A percentile compares a stretch with the other conserved stretches of the same genome.
Conservation (phyloP, 2,113 vertebrate genomes). For the Taurulus bubalis region DNA sequence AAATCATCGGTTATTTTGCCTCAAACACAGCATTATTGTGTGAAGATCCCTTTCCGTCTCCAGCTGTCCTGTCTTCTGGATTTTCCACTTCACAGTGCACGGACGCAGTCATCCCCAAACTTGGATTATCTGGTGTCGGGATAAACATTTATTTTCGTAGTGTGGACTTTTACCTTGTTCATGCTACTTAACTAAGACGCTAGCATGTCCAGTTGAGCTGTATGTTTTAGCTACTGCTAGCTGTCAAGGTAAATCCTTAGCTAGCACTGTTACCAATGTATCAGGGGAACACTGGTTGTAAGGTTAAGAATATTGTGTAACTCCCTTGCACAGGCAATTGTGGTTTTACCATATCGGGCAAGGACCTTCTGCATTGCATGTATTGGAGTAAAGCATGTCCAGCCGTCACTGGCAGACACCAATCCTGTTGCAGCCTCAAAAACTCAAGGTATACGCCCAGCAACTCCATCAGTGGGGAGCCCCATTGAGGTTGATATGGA, state of each 20-base stretch:
- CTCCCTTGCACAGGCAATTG: background rate
- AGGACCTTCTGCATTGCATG: background rate
- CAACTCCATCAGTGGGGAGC: background rate
- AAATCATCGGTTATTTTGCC: background rate
- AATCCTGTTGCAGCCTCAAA: background rate
- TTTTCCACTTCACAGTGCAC: background rate
- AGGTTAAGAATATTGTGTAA: background rate
- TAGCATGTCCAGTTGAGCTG: background rate
- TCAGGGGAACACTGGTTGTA: background rate
- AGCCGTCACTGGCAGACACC: background rate
- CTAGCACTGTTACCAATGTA: background rate
- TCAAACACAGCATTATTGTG: background rate
- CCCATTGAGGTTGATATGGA: background rate
- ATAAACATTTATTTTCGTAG: background rate
- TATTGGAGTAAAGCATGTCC: background rate
- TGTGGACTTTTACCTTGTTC: background rate
- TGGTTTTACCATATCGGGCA: background rate
- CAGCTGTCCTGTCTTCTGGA: background rate
- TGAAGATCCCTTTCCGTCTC: background rate
- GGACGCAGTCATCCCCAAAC: rapidly evolving
- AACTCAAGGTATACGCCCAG: background rate
- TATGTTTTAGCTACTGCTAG: background rate
- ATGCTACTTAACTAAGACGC: background rate
- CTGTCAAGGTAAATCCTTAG: background rate
- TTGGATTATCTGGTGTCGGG: background rate